Evolutionary conservation across 2,797 vertebrate species (phyloP).

Genomic region (Crocodylus rhombifer): DNA sequence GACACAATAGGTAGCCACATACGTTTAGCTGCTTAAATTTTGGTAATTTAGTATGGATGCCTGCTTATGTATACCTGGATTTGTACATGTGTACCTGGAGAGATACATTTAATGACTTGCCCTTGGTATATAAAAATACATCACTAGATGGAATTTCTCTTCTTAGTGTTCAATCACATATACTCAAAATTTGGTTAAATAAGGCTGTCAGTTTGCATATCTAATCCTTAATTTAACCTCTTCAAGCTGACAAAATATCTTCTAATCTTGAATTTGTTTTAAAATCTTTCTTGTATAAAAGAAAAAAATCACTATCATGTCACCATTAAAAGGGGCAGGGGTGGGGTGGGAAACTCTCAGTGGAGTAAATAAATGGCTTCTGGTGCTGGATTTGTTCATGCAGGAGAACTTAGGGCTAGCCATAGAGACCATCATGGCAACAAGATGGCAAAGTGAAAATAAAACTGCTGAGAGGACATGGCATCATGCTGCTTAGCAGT

Average conservation of each 20-base stretch:
- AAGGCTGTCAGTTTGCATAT: no score
- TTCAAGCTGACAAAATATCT: slow-evolving; percentile 53
- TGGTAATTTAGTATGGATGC: neutral
- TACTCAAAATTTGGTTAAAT: no score
- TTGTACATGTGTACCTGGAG: no score
- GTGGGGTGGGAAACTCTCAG: neutral
- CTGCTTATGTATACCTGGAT: no score
- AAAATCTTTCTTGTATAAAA: neutral
- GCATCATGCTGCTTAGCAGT: no score
- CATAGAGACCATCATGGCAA: neutral
- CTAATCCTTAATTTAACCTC: neutral
- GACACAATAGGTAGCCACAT: neutral
- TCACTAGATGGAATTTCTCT: neutral
- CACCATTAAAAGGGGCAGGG: slow-evolving; percentile 15
- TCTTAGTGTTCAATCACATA: neutral
- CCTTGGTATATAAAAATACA: neutral
- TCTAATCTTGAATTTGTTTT: slow-evolving; percentile 50
- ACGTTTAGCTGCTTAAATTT: slow-evolving; percentile 18
- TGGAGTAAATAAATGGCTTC: neutral
- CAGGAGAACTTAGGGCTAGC: neutral
- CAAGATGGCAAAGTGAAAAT: neutral
- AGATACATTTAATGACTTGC: no score
- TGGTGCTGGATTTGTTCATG: neutral
- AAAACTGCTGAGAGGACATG: no score
- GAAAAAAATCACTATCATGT: neutral